Evolutionary conservation across 2,888 invertebrate species (phyloP), one percentile per base, ranked within the genome.

Genomic region (Dynastes maya): DNA sequence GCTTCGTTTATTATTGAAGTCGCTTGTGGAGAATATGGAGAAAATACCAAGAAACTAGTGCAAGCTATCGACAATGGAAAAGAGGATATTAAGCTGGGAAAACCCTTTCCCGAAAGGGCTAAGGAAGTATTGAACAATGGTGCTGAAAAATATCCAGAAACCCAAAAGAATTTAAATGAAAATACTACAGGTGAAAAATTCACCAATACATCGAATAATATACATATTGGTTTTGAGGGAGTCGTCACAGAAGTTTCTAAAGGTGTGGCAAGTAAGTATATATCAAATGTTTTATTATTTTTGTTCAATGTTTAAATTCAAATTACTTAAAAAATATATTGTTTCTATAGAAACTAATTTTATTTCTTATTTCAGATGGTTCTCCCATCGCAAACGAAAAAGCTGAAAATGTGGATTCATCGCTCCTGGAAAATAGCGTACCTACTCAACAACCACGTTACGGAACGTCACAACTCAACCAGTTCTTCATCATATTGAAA

Each of bases 1-100:
- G 98, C 98, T 5, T 98, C 98, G 75, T 98, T 96, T 90, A 95
- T 97, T 83, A 97, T 98, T 89, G 98, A 98, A 89, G 97, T 98
- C 2, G 97, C 98, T 0, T 97, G 97, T 86, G 98, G 98, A 0
- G 98, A 98, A 88, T 97, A 98, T 87, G 98, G 98, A 76, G 96
- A 97, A 86, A 95, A 97, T 85, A 95, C 95, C 0, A 92, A 93
- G 82, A 95, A 94, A 84, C 90, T 97, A 75, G 96, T 97, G 5
- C 92, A 93, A 8, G 97, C 97, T 6, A 96, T 97, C 75, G 92
- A 94, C 82, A 96, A 96, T 87, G 96, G 97, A 75, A 93, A 94
- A 85, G 91, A 93, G 83, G 96, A 96, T 85, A 95, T 96, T 84
- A 93, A 95, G 82, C 92, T 91, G 51, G 93, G 94, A n/a, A 90